phyloP scores from a whole-genome alignment of 2,113 vertebrate genomes.

The Ploceus nigricollis region DNA sequence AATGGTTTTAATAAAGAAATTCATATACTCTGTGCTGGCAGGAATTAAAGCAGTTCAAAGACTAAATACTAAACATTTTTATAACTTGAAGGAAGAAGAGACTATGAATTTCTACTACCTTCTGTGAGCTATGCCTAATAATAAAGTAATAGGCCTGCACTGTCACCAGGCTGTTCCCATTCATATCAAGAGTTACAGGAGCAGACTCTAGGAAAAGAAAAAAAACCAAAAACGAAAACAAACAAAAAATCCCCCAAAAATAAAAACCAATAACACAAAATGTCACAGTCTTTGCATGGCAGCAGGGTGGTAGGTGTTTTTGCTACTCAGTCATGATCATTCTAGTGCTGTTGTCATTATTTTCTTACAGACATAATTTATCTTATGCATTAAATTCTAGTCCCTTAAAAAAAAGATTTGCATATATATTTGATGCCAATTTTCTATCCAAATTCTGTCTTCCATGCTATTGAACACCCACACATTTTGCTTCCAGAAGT shows the following conservation, averaged over 20 bases:
- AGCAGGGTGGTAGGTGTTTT: neutral
- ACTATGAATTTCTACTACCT: neutral
- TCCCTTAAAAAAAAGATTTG: neutral
- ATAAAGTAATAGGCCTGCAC: neutral
- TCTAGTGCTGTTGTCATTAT: neutral
- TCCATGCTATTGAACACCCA: neutral
- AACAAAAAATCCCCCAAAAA: neutral
- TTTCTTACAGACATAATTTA: neutral
- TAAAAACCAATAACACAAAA: neutral
- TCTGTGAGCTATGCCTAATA: neutral
- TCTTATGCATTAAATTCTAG: neutral
- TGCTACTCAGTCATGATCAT: neutral
- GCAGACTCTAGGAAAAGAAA: neutral
- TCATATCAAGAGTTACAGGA: neutral
- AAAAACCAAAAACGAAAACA: accelerated
- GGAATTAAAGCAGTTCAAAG: neutral
- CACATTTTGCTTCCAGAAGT: neutral
- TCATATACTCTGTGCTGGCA: neutral
- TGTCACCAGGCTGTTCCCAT: neutral
- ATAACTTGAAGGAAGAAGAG: neutral
- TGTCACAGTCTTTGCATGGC: neutral
- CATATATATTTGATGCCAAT: neutral
- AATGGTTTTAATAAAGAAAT: neutral
- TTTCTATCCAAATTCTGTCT: neutral
- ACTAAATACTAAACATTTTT: neutral